Conservation (phyloP, 2,113 vertebrate genomes). For the Larimichthys polyactis region DNA sequence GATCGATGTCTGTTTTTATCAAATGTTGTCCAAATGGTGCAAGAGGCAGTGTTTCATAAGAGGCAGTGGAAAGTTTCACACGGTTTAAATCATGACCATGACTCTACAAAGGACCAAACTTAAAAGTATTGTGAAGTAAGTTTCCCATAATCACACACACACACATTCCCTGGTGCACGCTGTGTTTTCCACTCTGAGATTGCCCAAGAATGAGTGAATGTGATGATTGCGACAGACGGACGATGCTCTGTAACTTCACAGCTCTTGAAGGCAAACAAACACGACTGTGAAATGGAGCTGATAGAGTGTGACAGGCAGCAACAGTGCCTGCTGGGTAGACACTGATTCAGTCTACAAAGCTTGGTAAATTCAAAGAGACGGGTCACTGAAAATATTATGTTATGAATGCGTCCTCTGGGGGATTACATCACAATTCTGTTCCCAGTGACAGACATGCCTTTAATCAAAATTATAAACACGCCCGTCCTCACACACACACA, state of each 20-base stretch:
- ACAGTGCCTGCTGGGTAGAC: constrained; percentile 57
- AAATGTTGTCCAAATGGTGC: constrained; percentile 23
- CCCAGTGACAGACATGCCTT: not conserved
- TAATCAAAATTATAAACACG: constrained; percentile 17
- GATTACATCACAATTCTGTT: constrained; percentile 23
- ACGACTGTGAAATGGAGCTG: constrained; percentile 59
- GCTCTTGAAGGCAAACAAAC: constrained; percentile 64
- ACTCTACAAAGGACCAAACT: constrained; percentile 22
- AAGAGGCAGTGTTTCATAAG: constrained; percentile 28
- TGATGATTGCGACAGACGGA: constrained; percentile 63
- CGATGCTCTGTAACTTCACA: constrained; percentile 56
- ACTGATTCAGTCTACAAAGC: constrained; percentile 46
- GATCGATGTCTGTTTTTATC: not conserved
- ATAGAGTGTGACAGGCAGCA: constrained; percentile 66
- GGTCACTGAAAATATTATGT: constrained; percentile 37
- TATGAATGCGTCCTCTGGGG: constrained; percentile 12
- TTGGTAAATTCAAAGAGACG: constrained; percentile 36
- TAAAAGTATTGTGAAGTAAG: constrained; percentile 41
- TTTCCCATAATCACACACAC: constrained; percentile 21
- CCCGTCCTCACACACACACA: not conserved
- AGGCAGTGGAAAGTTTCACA: constrained; percentile 32
- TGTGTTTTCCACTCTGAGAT: constrained; percentile 50
- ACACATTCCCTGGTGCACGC: constrained; percentile 35
- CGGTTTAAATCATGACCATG: constrained; percentile 19
- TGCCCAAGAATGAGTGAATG: constrained; percentile 62